Conservation (phyloP, 2,113 vertebrate genomes). For the Peromyscus maniculatus region DNA sequence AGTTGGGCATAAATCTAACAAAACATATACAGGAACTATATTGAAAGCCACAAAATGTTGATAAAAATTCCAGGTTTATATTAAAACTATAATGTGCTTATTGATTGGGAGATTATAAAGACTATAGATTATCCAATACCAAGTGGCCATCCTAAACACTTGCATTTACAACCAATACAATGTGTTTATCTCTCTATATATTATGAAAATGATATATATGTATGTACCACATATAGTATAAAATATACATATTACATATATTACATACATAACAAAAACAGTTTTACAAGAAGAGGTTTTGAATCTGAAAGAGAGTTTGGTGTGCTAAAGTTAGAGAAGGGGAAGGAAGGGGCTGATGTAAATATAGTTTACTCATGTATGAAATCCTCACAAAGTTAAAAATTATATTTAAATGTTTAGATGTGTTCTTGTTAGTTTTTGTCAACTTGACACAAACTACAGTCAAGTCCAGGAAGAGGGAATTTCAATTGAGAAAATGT, state of each 20-base stretch:
- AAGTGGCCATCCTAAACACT: not conserved
- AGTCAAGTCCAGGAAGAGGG: not conserved
- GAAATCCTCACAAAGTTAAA: not conserved
- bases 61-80: not conserved
- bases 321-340: not conserved
- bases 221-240: not conserved
- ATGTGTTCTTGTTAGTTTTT: not conserved
- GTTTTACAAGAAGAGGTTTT: not conserved
- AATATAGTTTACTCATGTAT: not conserved
- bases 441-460: not conserved
- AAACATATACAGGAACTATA: not conserved
- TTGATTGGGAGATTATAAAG: not conserved
- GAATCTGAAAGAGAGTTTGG: not conserved
- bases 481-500: not conserved
- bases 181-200: not conserved
- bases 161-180: not conserved
- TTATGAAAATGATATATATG: not conserved
- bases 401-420: not conserved
- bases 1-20: not conserved
- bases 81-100: not conserved
- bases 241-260: not conserved
- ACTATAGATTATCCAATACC: not conserved
- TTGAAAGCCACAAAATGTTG: not conserved
- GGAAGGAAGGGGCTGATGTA: not conserved
- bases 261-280: not conserved